Evolutionary conservation across 2,888 invertebrate species (phyloP).

Genomic region (Neoscelio sp.): DNA sequence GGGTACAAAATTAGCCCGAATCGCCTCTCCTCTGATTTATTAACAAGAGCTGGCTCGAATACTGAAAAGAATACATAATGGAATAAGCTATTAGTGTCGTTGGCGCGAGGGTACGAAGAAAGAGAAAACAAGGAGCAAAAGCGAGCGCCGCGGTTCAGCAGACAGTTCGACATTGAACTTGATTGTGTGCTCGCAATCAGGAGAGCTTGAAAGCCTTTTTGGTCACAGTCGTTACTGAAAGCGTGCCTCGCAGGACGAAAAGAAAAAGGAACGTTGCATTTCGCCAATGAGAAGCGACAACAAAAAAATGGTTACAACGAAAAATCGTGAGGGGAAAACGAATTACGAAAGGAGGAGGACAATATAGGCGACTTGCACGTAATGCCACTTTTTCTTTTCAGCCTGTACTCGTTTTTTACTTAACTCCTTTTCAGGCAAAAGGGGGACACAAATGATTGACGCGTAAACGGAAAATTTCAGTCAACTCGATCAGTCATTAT

Average conservation of each 20-base stretch:
- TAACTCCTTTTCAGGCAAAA: slow-evolving; percentile 35
- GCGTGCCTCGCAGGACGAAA: slow-evolving; percentile 25
- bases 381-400: slow-evolving; percentile 58
- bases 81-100: slow-evolving; percentile 55
- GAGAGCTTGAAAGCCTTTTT: slow-evolving; percentile 52
- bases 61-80: slow-evolving; percentile 57
- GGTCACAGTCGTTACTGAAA: slow-evolving; percentile 53
- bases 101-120: slow-evolving; percentile 17
- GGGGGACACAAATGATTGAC: slow-evolving; percentile 46
- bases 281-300: slow-evolving; percentile 51
- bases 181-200: slow-evolving; percentile 62
- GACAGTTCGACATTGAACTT: slow-evolving; percentile 64
- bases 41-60: slow-evolving; percentile 39
- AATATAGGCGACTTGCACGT: slow-evolving; percentile 36
- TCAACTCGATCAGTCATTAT: slow-evolving; percentile 46
- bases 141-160: slow-evolving; percentile 19
- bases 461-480: slow-evolving; percentile 31
- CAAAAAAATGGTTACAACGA: slow-evolving; percentile 61
- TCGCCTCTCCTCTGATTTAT: slow-evolving; percentile 31
- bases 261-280: slow-evolving; percentile 43
- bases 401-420: slow-evolving; percentile 39
- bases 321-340: slow-evolving; percentile 63
- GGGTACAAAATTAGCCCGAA: background rate
- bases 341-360: slow-evolving; percentile 42
- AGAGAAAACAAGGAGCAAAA: slow-evolving; percentile 39